Base-by-base conservation (phyloP, 2,113 vertebrate genomes). In the Phrynosoma blainvillii region DNA sequence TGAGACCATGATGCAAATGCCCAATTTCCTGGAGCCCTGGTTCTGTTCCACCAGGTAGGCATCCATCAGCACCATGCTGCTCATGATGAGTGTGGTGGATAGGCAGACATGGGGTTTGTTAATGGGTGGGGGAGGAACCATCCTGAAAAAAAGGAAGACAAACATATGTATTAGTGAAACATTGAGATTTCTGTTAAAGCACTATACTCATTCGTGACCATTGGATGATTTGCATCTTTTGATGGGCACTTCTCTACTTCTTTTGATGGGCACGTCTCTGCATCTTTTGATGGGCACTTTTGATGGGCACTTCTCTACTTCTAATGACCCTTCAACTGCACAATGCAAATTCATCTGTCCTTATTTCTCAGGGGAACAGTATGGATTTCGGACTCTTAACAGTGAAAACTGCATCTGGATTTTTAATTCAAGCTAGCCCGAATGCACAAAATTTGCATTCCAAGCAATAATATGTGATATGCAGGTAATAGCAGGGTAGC, bases 41-140 rank as follows among this genome's bases (percentile, higher is more conserved):
- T 97, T 97, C 95, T 98, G 98, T 93, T 98, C 97, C 94, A 98
- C 94, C 89, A 97, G 95, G 92, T 98, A 98, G 91, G 97, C 97
- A 92, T 97, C 96, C 91, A 97, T 97, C 95, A 97, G 97, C 84
- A 97, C 93, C 93, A 98, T 97, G 42, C 97, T 97, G 96, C 97
- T 97, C 96, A 97, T 97, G 85, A 97, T 98, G 94, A 98, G 97
- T 94, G 97, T 96, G 79, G 97, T 97, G 89, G 97, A 97, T 90
- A 98, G 93, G 92, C 95, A 96, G 85, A 95, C 93, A 0, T 96
- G 95, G 79, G 97, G 97, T 94, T 94, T 94, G 87, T 89, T 96
- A 93, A 95, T 89, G 65, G 95, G 94, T n/a, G 95, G 87, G 23
- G 97, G 92, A 88, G 95, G 95, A 86, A 92, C 94, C 93, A 92